These are phyloP conservation scores for Caenorhabditis doughertyi DNA, from an alignment of 2,888 invertebrate genomes.

Conservation along the genomic window DNA sequence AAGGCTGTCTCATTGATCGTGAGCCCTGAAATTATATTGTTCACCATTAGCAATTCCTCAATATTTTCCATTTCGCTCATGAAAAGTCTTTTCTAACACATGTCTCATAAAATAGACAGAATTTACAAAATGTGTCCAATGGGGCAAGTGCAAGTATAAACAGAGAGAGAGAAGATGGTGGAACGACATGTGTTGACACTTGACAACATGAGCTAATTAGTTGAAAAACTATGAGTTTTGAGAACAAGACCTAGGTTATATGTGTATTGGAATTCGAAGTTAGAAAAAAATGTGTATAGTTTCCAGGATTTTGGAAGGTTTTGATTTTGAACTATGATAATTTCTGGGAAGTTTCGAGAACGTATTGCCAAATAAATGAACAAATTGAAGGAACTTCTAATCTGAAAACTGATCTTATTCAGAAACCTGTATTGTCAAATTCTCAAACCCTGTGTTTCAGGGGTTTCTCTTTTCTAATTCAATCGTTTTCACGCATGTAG, in stretches of 20 bases:
- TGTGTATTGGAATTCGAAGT: neutral
- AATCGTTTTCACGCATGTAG: neutral
- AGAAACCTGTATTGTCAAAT: too few species aligned
- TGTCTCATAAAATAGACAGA: conserved; percentile 22
- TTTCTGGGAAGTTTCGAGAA: neutral
- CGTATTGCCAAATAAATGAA: too few species aligned
- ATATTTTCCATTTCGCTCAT: conserved; percentile 2
- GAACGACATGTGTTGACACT: conserved; percentile 30
- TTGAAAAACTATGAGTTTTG: conserved; percentile 2
- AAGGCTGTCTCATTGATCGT: conserved; percentile 67
- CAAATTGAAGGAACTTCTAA: too few species aligned
- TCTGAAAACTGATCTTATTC: too few species aligned
- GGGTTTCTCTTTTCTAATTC: neutral
- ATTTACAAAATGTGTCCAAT: conserved; percentile 38
- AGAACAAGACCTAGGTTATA: neutral
- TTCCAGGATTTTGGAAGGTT: too few species aligned
- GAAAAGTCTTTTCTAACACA: conserved; percentile 27
- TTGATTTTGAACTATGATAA: too few species aligned
- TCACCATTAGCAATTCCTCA: neutral
- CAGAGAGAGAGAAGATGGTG: conserved; percentile 12
- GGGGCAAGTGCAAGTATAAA: conserved; percentile 60
- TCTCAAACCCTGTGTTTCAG: too few species aligned
- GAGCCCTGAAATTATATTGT: conserved; percentile 63
- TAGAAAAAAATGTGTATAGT: neutral
- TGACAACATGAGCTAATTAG: conserved; percentile 46